Evolutionary conservation across 2,888 invertebrate genomes (phyloP).

Genomic region (Autographa gamma): DNA sequence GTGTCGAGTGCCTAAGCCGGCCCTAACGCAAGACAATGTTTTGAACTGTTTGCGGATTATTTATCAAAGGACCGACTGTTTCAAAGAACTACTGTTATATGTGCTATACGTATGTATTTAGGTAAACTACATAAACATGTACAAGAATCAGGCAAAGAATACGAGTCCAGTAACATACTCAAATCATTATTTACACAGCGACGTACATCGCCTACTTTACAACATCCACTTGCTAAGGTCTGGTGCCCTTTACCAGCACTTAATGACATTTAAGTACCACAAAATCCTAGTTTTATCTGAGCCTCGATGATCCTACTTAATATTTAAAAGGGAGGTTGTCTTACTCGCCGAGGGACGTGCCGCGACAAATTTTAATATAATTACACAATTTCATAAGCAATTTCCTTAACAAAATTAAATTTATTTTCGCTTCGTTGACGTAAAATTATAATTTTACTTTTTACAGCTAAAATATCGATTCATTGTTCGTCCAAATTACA

Average conservation of each 20-base stretch:
- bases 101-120: neutral
- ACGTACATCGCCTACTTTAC: neutral
- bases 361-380: conserved; percentile 60
- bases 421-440: conserved; percentile 57
- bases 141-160: neutral
- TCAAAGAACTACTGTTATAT: too few species aligned
- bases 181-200: neutral
- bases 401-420: conserved; percentile 55
- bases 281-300: conserved; percentile 45
- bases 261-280: conserved; percentile 19
- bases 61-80: neutral
- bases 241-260: conserved; percentile 10
- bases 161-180: neutral
- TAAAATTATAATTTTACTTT: conserved; percentile 45
- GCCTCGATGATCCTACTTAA: conserved; percentile 51
- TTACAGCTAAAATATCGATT: conserved; percentile 10
- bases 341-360: conserved; percentile 49
- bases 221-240: conserved; percentile 7
- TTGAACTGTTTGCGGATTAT: neutral
- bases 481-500: neutral
- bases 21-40: neutral
- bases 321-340: conserved; percentile 44
- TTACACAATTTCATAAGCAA: conserved; percentile 59
- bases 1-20: neutral
- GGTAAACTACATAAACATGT: neutral